These are phyloP conservation scores for Protomyctophum bolini DNA, from an alignment of 2,113 vertebrate species.

Conservation along the genomic window DNA sequence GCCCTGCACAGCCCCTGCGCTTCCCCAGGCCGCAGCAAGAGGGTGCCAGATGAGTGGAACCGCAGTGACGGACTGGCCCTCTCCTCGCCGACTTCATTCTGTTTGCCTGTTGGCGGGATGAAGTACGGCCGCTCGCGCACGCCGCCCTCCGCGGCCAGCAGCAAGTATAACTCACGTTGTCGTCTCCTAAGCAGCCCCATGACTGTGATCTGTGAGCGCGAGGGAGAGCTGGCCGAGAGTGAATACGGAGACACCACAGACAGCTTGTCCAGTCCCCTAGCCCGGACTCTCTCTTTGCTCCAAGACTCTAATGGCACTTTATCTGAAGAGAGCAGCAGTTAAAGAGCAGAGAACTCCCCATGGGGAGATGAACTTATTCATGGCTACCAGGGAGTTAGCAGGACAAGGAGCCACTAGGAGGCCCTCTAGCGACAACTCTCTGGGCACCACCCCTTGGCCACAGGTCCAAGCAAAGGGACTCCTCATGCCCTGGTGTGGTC, in stretches of 20 bases:
- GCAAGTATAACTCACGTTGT: conserved; percentile 90
- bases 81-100: conserved; percentile 76
- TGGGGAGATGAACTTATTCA: conserved; percentile 39
- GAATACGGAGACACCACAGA: conserved; percentile 64
- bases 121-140: conserved; percentile 90
- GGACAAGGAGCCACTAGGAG: conserved; percentile 33
- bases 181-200: conserved; percentile 97
- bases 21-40: conserved; percentile 77
- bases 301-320: conserved; percentile 79
- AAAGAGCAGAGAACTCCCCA: conserved; percentile 25
- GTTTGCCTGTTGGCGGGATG: conserved; percentile 76
- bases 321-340: conserved; percentile 78
- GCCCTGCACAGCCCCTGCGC: conserved; percentile 75
- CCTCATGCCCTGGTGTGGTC: conserved; percentile 36
- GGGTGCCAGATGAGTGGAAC: conserved; percentile 88
- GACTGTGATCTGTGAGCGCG: conserved; percentile 96
- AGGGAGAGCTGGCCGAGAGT: conserved; percentile 85
- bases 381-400: conserved; percentile 32
- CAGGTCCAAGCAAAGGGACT: conserved; percentile 28
- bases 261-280: conserved; percentile 14
- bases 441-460: conserved; percentile 7
- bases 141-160: conserved; percentile 94
- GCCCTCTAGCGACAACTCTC: conserved; percentile 29
- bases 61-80: conserved; percentile 85
- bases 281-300: conserved; percentile 37